Conservation (phyloP, 2,113 vertebrate genomes). For the Malurus cyaneus region DNA sequence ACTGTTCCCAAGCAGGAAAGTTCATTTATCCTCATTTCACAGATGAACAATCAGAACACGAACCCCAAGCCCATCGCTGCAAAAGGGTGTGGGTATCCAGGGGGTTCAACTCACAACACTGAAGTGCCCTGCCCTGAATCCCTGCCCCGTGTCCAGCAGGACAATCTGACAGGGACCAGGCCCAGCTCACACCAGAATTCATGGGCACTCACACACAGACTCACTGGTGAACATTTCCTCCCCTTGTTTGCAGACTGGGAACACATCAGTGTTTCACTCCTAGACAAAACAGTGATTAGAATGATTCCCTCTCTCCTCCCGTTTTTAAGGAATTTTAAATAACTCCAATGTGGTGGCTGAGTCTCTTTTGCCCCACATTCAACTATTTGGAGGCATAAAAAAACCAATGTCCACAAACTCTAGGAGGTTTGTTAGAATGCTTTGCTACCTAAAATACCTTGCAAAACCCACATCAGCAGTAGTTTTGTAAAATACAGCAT, state of each 20-base stretch:
- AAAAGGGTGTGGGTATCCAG: background rate
- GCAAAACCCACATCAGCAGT: background rate
- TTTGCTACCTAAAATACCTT: background rate
- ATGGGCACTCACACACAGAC: background rate
- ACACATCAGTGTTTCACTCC: background rate
- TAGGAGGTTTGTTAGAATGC: background rate
- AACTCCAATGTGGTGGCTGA: background rate
- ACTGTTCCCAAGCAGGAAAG: background rate
- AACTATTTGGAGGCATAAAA: background rate
- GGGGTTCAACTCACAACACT: fast-evolving
- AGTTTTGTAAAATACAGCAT: background rate
- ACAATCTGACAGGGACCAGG: background rate
- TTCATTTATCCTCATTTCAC: background rate
- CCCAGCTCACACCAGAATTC: background rate
- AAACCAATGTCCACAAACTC: background rate
- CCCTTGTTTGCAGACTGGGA: background rate
- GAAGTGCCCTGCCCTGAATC: background rate
- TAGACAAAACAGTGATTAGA: fast-evolving
- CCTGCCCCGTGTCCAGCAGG: background rate
- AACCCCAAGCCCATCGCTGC: background rate
- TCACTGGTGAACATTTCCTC: background rate
- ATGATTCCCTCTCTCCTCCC: background rate
- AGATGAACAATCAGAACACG: background rate
- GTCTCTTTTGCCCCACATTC: background rate
- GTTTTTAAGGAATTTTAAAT: background rate